A percentile compares a stretch with the other conserved stretches of the same genome.
phyloP scores from a whole-genome alignment of 2,888 invertebrate genomes.

The Exocentrus adspersus region DNA sequence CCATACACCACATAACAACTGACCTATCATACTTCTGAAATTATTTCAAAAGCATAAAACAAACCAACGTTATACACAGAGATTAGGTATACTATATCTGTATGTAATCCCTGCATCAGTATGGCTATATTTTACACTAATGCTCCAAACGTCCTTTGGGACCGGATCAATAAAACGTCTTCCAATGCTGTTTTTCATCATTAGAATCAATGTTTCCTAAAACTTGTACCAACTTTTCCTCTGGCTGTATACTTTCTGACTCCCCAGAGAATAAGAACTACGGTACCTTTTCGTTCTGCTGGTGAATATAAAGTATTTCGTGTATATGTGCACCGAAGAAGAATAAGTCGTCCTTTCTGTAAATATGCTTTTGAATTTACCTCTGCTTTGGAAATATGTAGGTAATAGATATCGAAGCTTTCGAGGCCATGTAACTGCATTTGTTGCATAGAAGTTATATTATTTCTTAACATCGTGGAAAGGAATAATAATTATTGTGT shows the following conservation, averaged over 20 bases:
- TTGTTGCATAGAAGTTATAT: too few relatives aligned
- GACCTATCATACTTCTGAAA: too few relatives aligned
- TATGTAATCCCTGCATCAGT: not conserved
- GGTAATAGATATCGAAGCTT: too few relatives aligned
- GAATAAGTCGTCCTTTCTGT: not conserved
- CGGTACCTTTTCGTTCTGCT: slow-evolving; percentile 5
- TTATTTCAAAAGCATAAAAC: too few relatives aligned
- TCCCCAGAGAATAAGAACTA: slow-evolving; percentile 6
- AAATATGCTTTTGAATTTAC: not conserved
- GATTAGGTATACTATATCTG: not conserved
- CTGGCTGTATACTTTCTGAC: not conserved
- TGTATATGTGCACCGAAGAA: not conserved
- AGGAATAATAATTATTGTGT: too few relatives aligned
- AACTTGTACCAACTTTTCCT: slow-evolving; percentile 6
- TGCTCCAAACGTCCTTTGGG: not conserved
- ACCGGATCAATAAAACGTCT: slow-evolving; percentile 5
- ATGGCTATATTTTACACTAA: not conserved
- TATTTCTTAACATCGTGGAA: too few relatives aligned
- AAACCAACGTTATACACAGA: too few relatives aligned
- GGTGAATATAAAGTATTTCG: slow-evolving; percentile 15
- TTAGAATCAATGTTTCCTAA: slow-evolving; percentile 10
- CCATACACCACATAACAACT: too few relatives aligned
- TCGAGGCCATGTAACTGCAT: slow-evolving; percentile 1
- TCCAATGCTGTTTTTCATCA: slow-evolving; percentile 3
- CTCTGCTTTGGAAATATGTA: too few relatives aligned